Evolutionary conservation across 2,797 vertebrate genomes (phyloP).

Genomic region (Dicrostonyx torquatus): DNA sequence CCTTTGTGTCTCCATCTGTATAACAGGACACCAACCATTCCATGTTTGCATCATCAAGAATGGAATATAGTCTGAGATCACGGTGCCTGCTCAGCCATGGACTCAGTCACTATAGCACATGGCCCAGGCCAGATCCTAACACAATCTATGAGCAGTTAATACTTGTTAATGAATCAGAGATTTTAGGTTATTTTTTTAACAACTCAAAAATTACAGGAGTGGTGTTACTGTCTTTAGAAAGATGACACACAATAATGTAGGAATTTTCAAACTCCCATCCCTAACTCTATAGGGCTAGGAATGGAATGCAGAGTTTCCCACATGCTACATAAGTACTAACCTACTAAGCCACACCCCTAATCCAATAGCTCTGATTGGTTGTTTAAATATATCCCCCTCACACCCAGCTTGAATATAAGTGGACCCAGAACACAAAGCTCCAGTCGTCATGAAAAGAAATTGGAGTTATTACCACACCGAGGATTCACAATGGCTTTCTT

Average conservation of each 20-base stretch:
- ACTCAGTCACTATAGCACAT: not conserved
- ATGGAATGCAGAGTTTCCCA: not conserved
- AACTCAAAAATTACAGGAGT: not conserved
- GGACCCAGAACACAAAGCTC: conserved; percentile 30
- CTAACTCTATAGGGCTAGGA: not conserved
- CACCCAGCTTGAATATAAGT: not conserved
- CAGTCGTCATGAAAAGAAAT: conserved; percentile 44
- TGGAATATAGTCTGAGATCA: not conserved
- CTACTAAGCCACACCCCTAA: not conserved
- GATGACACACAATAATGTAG: not conserved
- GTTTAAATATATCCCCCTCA: conserved; percentile 20
- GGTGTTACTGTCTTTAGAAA: conserved; percentile 12
- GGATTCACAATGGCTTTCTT: conserved; percentile 63
- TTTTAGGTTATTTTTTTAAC: not conserved
- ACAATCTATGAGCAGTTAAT: not conserved
- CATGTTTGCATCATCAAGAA: not conserved
- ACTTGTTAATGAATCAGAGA: not conserved
- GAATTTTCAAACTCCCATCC: conserved; percentile 32
- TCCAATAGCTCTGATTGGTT: not conserved
- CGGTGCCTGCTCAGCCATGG: not conserved
- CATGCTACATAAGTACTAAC: not conserved
- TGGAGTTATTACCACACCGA: conserved; percentile 18
- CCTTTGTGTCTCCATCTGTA: conserved; percentile 25
- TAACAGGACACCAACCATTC: not conserved
- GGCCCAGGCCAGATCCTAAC: not conserved